Base-by-base conservation (phyloP, 2,888 invertebrate genomes). In the Lepidocyrtoides sp. region DNA sequence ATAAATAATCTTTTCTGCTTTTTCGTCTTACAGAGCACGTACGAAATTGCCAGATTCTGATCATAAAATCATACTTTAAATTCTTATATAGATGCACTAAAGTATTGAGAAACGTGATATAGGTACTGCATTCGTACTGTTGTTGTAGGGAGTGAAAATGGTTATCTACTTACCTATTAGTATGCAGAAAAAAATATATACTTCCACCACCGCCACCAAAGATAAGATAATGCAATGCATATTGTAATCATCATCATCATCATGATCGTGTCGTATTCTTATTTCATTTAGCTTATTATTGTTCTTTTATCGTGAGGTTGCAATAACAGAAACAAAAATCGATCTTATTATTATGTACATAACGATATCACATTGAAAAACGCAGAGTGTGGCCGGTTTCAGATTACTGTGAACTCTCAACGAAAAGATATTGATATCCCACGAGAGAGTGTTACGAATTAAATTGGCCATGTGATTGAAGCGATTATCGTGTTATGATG, bases 371-470 rank as follows among this genome's bases (percentile, higher is more conserved):
- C 10, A 82, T 82, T 63, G 48, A 20, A 51, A 17, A 44, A 48
- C 89, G 0, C 89, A 57, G 83, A 83, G 77, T 89, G 89, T 89
- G 89, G 89, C 26, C 83, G 69, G 69, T 88, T 48, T 89, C 89
- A 60, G 8, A 36, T 89, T 75, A 48, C 89, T 82, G 32, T 77
- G 14, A 75, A 77, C 77, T 75, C n/a, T 29, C 48, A 51, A 48
- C 0, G 17, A 69, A 36, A 36, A 36, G 79, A 54, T 79, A 79
- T 69, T 84, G 69, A 84, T 66, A 57, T 84, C 41, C 84, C 26
- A 69, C 69, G 83, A 60, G 77, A 83, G 77, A 90, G 84, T 90
- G 90, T 84, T 90, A 84, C 90, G 84, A 90, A 90, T 90, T 90
- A 84, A 90, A 90, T 84, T 84, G 84, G 66, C 66, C 89, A 72